Conservation (phyloP, 1,140 invertebrate species). For the Latrodectus geometricus region DNA sequence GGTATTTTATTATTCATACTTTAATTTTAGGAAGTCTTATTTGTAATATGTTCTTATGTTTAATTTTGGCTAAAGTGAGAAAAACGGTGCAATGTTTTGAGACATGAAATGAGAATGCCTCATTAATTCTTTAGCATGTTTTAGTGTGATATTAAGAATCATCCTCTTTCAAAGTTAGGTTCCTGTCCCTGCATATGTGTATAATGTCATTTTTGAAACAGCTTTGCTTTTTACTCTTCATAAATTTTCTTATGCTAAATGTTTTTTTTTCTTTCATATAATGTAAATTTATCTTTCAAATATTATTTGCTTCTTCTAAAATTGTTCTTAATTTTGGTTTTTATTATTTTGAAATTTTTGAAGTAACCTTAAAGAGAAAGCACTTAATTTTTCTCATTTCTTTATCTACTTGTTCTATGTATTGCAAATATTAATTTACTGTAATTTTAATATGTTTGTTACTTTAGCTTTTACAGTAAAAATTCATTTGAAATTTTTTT, state of each 20-base stretch:
- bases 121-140: not conserved
- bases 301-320: not conserved
- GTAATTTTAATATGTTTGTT: too few species aligned
- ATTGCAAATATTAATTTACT: too few species aligned
- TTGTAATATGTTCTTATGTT: not conserved
- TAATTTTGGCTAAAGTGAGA: slow-evolving; percentile 1
- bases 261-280: not conserved
- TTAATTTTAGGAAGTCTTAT: not conserved
- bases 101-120: not conserved
- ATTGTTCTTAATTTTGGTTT: not conserved
- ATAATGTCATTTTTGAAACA: not conserved
- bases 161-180: not conserved
- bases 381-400: too few species aligned
- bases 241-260: not conserved
- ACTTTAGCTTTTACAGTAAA: too few species aligned
- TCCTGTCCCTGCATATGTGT: not conserved
- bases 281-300: not conserved
- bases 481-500: too few species aligned
- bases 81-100: slow-evolving; percentile 24
- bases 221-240: too few species aligned
- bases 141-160: not conserved
- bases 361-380: too few species aligned
- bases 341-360: too few species aligned
- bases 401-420: too few species aligned
- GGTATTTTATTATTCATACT: not conserved